Evolutionary conservation across 2,888 invertebrate species (phyloP), one percentile per base, ranked within the genome.

Genomic region (Congeria kusceri): DNA sequence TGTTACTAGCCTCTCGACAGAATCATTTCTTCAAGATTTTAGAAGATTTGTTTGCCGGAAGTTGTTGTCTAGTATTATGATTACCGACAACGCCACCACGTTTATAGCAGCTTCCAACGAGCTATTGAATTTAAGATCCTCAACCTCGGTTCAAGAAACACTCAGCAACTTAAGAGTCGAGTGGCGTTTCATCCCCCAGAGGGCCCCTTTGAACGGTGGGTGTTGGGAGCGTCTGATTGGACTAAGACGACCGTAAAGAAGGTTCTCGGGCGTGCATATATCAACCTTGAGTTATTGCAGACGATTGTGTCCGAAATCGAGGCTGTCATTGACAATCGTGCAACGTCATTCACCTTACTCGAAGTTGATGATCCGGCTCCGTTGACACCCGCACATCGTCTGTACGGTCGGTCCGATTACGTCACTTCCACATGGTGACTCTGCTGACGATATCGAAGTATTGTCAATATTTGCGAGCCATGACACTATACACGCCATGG

Each of bases 1-100:
- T 25, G 72, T 79, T 3, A 39, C 56, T n/a, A 59, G 67, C 25
- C 15, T 76, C 28, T 25, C 70, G 1, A 59, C 58, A 39, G 46
- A 76, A 13, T 62, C 76, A 9, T 80, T 80, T 58, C n/a, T 79
- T 18, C 46, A 25, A 18, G 66, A 69, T 1, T 79, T 82, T 58
- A 58, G 73, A 28, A 23, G 66, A 66, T 66, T 66, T 56, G 18
- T 20, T 23, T 53, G 49, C 28, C 53, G 66, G n/a, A 49, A 28
- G 49, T 66, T 56, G 3, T 18, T 66, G n/a, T 56, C 66, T 1
- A 25, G 20, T n/a, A 11, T 66, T 11, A 53, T 66, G 32, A 53
- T 53, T 20, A n/a, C 7, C 20, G 53, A 53, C 53, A 53, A 53
- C n/a, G 53, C 53, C n/a, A 53, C 20, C 25, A 53, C 53, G 25